Percentiles rank a stretch among this genome's conserved stretches.
These are phyloP conservation scores for Mionectes macconnelli DNA, from an alignment of 2,113 vertebrate species.

Conservation along the genomic window DNA sequence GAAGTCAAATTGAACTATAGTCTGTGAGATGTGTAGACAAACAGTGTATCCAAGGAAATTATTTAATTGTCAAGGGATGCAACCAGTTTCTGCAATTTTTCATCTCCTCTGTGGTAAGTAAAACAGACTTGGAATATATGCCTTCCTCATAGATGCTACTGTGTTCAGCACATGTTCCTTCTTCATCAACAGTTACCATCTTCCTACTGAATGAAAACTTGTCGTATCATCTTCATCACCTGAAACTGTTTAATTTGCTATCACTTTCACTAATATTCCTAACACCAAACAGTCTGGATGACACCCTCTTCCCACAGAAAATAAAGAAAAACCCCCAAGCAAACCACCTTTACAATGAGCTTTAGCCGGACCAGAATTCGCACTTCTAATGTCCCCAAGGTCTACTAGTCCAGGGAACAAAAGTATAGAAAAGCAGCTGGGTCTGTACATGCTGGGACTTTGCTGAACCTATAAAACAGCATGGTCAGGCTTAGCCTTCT, in stretches of 20 bases:
- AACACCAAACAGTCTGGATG: neutral
- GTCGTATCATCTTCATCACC: neutral
- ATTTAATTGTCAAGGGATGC: neutral
- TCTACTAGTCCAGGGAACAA: neutral
- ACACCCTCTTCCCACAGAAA: neutral
- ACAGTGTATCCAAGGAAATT: neutral
- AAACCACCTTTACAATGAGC: neutral
- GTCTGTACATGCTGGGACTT: neutral
- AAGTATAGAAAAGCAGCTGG: neutral
- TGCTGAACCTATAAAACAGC: neutral
- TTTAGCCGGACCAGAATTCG: neutral
- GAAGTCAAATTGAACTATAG: neutral
- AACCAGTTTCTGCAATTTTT: neutral
- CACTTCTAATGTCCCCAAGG: neutral
- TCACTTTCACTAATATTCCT: neutral
- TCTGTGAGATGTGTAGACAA: neutral
- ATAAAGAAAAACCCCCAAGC: neutral
- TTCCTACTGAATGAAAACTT: neutral
- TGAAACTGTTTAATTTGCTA: neutral
- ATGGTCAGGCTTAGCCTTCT: neutral
- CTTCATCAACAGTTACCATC: neutral
- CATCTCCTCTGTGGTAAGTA: neutral
- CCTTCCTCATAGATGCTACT: neutral
- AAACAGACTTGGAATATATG: neutral
- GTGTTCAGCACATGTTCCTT: neutral